These are phyloP conservation scores for Parnassius orleans DNA, from an alignment of 2,888 invertebrate genomes.

Conservation along the genomic window DNA sequence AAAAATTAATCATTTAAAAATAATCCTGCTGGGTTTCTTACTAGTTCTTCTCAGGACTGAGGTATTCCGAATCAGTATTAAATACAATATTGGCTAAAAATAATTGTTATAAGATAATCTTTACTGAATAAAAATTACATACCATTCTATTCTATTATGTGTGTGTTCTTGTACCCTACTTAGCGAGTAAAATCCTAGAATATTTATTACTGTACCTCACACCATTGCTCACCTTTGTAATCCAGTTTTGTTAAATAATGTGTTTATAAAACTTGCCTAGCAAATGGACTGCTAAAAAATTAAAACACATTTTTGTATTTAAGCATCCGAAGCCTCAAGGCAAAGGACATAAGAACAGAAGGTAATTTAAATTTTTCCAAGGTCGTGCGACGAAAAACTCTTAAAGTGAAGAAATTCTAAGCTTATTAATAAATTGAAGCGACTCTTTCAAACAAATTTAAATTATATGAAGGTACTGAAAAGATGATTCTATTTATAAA, in stretches of 20 bases:
- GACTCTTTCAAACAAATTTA: neutral
- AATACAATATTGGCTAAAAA: too few relatives aligned
- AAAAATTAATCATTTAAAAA: too few relatives aligned
- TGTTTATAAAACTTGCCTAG: constrained; percentile 20
- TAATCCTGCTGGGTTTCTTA: too few relatives aligned
- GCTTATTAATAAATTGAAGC: constrained; percentile 24
- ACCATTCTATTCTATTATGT: neutral
- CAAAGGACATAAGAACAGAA: constrained; percentile 22
- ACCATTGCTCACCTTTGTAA: constrained; percentile 14
- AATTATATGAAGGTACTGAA: too few relatives aligned
- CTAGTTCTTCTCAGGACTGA: too few relatives aligned
- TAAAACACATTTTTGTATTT: constrained; percentile 27
- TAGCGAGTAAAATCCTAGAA: neutral
- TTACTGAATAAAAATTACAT: too few relatives aligned
- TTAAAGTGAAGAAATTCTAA: constrained; percentile 15
- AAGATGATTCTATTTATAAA: too few relatives aligned
- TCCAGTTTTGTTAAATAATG: constrained; percentile 23
- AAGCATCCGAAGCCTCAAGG: constrained; percentile 20
- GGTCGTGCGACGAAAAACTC: constrained; percentile 22
- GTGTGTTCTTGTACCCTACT: neutral
- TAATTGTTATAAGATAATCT: too few relatives aligned
- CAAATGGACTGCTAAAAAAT: constrained; percentile 27
- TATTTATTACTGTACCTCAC: neutral
- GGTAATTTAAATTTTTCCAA: constrained; percentile 25
- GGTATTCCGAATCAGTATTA: too few relatives aligned